Evolutionary conservation across 2,888 invertebrate species (phyloP).

Genomic region (Allolobophora icterica): DNA sequence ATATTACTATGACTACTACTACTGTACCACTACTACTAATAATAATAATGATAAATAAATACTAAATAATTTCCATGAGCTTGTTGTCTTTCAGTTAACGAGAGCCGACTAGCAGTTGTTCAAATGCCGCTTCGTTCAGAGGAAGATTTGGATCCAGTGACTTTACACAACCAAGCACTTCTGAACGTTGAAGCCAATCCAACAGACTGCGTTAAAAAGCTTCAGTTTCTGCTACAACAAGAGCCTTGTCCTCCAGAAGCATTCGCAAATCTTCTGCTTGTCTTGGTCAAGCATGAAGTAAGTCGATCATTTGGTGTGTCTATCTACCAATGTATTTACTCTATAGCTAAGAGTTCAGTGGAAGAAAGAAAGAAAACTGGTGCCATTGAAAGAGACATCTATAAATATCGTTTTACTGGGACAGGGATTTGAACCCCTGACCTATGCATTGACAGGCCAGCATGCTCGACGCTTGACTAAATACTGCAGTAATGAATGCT

Average conservation of each 20-base stretch:
- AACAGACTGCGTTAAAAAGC: constrained; percentile 90
- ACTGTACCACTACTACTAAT: neutral
- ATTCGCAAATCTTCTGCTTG: constrained; percentile 88
- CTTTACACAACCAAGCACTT: constrained; percentile 93
- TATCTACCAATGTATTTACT: neutral
- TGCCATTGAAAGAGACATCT: neutral
- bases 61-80: neutral
- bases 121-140: constrained; percentile 79
- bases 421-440: neutral
- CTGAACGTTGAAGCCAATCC: constrained; percentile 86
- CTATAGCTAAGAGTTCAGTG: neutral
- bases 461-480: too few relatives aligned
- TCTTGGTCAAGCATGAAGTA: constrained; percentile 92
- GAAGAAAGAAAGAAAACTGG: too few relatives aligned
- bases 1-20: neutral
- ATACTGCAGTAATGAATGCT: too few relatives aligned
- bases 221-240: constrained; percentile 91
- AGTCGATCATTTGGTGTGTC: neutral
- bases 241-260: constrained; percentile 98
- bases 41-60: neutral
- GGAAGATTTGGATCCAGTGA: constrained; percentile 95
- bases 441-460: too few relatives aligned
- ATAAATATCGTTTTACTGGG: neutral
- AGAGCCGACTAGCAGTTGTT: constrained; percentile 72
- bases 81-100: constrained; percentile 71